Evolutionary conservation across 1,140 invertebrate species (phyloP).

Genomic region (Aradophagus sp.): DNA sequence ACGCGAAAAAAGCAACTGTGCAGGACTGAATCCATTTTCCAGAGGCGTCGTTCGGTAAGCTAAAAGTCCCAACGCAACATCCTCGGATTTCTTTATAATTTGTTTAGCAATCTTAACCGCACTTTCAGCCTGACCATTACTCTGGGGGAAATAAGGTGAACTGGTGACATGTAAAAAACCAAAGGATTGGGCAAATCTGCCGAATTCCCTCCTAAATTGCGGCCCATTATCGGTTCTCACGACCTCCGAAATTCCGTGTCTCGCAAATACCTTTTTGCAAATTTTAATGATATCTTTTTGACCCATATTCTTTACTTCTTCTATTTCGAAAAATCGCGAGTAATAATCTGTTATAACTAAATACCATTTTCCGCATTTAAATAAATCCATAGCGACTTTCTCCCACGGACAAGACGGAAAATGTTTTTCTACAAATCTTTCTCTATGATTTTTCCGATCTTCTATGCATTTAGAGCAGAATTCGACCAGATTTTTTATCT

Average conservation of each 20-base stretch:
- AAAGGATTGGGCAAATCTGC: slow-evolving; percentile 43
- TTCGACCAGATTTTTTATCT: slow-evolving; percentile 48
- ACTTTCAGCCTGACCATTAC: slow-evolving; percentile 30
- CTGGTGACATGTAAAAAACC: slow-evolving; percentile 52
- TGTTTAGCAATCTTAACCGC: slow-evolving; percentile 52
- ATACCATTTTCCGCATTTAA: slow-evolving; percentile 54
- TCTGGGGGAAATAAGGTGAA: slow-evolving; percentile 51
- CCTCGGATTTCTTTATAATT: too few relatives aligned
- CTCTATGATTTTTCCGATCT: slow-evolving; percentile 18
- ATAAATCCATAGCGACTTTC: slow-evolving; percentile 52
- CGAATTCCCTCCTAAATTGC: slow-evolving; percentile 45
- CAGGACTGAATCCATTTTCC: too few relatives aligned
- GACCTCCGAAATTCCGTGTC: slow-evolving; percentile 49
- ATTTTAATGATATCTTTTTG: slow-evolving; percentile 36
- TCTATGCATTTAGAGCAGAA: slow-evolving; percentile 55
- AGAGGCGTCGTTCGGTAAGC: too few relatives aligned
- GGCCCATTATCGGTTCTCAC: slow-evolving; percentile 48
- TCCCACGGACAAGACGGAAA: slow-evolving; percentile 47
- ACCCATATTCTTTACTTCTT: slow-evolving; percentile 15
- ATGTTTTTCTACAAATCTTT: slow-evolving; percentile 48
- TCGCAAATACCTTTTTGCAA: slow-evolving; percentile 33
- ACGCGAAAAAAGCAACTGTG: too few relatives aligned
- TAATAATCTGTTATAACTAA: slow-evolving; percentile 57
- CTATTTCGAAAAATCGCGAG: slow-evolving; percentile 42
- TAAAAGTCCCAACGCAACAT: too few relatives aligned